Evolutionary conservation across 2,113 vertebrate species (phyloP), one percentile per base, ranked within the genome.

Genomic region (Gymnocephalus cernua): DNA sequence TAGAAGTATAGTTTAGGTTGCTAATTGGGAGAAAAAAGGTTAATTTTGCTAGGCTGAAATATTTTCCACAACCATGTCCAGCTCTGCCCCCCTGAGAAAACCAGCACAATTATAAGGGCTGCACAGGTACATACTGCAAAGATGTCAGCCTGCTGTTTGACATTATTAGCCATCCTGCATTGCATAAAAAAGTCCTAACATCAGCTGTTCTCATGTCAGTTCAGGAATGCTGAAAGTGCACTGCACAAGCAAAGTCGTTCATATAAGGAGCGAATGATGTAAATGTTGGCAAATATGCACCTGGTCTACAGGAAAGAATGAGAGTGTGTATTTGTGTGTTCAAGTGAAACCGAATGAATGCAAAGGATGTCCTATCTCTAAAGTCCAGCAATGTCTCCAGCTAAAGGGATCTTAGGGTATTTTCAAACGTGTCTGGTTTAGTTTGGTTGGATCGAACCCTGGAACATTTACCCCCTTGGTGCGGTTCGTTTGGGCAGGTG

Each of bases 141-240:
- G 21, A 69, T 32, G 63, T 65, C 62, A 74, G 16, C 25, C 15
- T 65, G 62, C 74, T 74, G 63, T 38, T 68, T 50, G 29, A 57
- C 63, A 41, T 32, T 15, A 73, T 74, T 64, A 74, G 50, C 67
- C 62, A 62, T 25, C 47, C 38, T 57, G 70, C 84, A 53, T 10
- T 72, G 47, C 50, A 41, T 8, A 74, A 70, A 69, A 77, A 70
- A 69, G 23, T 18, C 50, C 56, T 13, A 16, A 62, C 73, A 75
- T 74, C 77, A 89, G 70, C 76, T 62, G 48, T 68, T 84, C n/a
- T 69, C 23, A 14, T 53, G 47, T 62, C 47, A 58, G 54, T 25
- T 35, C 29, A 63, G n/a, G 57, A 77, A 74, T 62, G 58, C 76
- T 86, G 83, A 73, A 38, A 44, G 12, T n/a, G 77, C 70, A 70